Evolutionary conservation across 2,113 vertebrate species (phyloP).

Genomic region (Daboia siamensis): DNA sequence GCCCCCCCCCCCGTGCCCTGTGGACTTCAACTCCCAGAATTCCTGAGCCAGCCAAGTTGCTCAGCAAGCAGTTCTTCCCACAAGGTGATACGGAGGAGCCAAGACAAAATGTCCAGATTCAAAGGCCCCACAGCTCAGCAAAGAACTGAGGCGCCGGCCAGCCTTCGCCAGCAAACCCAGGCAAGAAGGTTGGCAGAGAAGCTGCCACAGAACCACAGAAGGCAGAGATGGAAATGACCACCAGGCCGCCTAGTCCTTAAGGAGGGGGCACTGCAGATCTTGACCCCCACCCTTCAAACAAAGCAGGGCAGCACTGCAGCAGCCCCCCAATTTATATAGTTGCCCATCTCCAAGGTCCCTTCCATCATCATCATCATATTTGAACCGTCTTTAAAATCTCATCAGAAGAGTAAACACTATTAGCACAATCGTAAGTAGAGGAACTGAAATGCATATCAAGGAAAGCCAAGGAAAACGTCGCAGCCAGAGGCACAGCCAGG

Average conservation of each 20-base stretch:
- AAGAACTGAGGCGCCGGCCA: rapidly evolving
- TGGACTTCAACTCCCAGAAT: background rate
- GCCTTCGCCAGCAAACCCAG: no score
- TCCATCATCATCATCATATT: no score
- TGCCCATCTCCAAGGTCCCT: background rate
- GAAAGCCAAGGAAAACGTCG: background rate
- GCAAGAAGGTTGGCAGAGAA: background rate
- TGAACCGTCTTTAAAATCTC: background rate
- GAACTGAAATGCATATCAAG: background rate
- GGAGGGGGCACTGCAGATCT: no score
- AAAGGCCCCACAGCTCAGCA: background rate
- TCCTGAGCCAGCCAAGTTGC: background rate
- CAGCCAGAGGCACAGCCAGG: background rate
- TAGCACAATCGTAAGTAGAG: background rate
- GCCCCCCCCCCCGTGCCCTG: no score
- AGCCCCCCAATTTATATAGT: background rate
- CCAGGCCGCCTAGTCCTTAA: no score
- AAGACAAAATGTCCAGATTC: background rate
- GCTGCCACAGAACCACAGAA: background rate
- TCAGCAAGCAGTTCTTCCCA: background rate
- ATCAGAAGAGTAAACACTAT: background rate
- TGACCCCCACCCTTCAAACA: no score
- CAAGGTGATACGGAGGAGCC: background rate
- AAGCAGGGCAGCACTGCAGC: no score
- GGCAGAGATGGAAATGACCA: background rate